Percentiles rank a stretch among this genome's conserved stretches.
Evolutionary conservation across 2,888 invertebrate species (phyloP).

Genomic region (Melanophora roralis): DNA sequence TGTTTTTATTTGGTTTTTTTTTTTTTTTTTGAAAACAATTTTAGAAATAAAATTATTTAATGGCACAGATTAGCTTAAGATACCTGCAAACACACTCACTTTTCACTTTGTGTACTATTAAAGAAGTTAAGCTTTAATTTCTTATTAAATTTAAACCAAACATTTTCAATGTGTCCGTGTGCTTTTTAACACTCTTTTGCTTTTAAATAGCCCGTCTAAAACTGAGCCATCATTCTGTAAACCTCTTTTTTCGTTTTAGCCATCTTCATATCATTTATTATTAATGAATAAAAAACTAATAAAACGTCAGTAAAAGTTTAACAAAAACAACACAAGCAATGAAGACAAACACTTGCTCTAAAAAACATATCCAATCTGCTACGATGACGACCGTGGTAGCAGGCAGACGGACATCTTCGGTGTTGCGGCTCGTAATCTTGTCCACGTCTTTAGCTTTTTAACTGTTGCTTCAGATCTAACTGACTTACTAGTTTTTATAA

Average conservation of each 20-base stretch:
- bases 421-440: background rate
- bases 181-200: slow-evolving; percentile 17
- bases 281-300: slow-evolving; percentile 26
- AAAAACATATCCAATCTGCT: slow-evolving; percentile 15
- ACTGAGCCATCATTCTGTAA: slow-evolving; percentile 45
- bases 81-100: slow-evolving; percentile 1
- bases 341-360: slow-evolving; percentile 33
- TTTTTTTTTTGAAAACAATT: background rate
- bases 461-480: slow-evolving; percentile 50
- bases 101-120: slow-evolving; percentile 2
- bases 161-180: slow-evolving; percentile 33
- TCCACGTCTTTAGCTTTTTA: background rate
- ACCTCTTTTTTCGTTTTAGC: slow-evolving; percentile 50
- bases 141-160: slow-evolving; percentile 4
- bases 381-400: background rate
- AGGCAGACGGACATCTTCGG: background rate
- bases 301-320: slow-evolving; percentile 28
- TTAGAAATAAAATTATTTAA: slow-evolving; percentile 29
- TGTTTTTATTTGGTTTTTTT: slow-evolving; percentile 9
- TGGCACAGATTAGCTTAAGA: slow-evolving; percentile 41
- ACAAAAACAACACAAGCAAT: slow-evolving; percentile 20
- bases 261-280: slow-evolving; percentile 26
- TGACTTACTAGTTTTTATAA: background rate
- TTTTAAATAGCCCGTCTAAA: slow-evolving; percentile 45
- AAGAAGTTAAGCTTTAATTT: slow-evolving; percentile 49